Percentiles rank a stretch among this genome's conserved stretches.
Conservation (phyloP, 2,797 vertebrate species). For the Gastrophryne carolinensis region DNA sequence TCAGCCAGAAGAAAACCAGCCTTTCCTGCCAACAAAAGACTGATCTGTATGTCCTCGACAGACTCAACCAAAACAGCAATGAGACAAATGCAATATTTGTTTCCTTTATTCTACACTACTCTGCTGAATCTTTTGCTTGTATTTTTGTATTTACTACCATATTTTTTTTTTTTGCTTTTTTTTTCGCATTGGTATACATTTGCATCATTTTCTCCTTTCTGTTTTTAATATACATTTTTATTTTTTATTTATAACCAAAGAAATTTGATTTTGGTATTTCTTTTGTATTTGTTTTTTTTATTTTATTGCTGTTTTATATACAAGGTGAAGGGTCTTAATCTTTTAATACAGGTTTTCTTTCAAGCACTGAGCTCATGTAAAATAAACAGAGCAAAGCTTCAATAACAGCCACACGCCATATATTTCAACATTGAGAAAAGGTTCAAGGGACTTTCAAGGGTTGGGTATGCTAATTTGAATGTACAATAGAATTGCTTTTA, state of each 20-base stretch:
- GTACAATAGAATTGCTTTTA: neutral
- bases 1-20: conserved; percentile 79
- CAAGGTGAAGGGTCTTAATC: conserved; percentile 16
- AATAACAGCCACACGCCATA: neutral
- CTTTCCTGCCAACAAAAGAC: conserved; percentile 76
- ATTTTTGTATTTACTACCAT: no score
- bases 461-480: neutral
- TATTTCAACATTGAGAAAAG: neutral
- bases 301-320: conserved; percentile 20
- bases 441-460: neutral
- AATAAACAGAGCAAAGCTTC: neutral
- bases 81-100: neutral
- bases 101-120: conserved; percentile 18
- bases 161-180: neutral
- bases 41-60: neutral
- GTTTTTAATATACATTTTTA: conserved; percentile 22
- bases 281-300: conserved; percentile 6
- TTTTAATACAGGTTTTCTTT: neutral
- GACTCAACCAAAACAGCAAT: conserved; percentile 5
- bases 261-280: conserved; percentile 19
- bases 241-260: conserved; percentile 41
- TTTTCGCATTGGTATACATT: conserved; percentile 29
- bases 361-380: neutral
- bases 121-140: neutral
- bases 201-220: conserved; percentile 4